phyloP scores from a whole-genome alignment of 2,797 vertebrate genomes.

The Buceros bicornis region DNA sequence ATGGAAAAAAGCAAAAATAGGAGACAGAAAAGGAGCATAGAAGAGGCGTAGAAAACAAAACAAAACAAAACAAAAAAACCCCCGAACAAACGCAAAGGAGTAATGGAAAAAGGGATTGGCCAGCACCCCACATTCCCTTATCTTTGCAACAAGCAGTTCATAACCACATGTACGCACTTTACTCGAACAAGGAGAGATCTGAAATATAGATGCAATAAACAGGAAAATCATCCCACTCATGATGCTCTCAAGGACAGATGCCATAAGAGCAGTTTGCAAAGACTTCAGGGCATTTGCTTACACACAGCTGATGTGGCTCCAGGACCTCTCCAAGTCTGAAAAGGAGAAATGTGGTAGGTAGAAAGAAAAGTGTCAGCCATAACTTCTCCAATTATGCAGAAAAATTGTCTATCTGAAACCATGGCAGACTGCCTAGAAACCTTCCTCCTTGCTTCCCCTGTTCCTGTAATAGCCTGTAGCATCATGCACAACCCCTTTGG shows the following conservation, averaged over 20 bases:
- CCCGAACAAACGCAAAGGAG: background rate
- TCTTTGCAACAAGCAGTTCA: background rate
- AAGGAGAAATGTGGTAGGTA: background rate
- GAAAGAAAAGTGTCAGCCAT: background rate
- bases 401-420: background rate
- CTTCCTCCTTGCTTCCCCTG: rapidly evolving
- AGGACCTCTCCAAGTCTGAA: background rate
- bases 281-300: background rate
- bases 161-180: background rate
- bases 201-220: background rate
- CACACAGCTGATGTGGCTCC: background rate
- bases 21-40: background rate
- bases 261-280: background rate
- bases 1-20: background rate
- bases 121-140: background rate
- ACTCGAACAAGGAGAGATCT: background rate
- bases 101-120: background rate
- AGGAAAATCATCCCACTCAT: background rate
- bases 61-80: background rate
- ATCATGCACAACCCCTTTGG: too few species aligned
- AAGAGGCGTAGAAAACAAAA: background rate
- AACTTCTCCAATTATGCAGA: background rate
- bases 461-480: background rate
- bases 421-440: background rate
- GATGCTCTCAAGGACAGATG: background rate